Evolutionary conservation across 2,113 vertebrate species (phyloP), one percentile per base, ranked within the genome.

Genomic region (Sakesphorus luctuosus): DNA sequence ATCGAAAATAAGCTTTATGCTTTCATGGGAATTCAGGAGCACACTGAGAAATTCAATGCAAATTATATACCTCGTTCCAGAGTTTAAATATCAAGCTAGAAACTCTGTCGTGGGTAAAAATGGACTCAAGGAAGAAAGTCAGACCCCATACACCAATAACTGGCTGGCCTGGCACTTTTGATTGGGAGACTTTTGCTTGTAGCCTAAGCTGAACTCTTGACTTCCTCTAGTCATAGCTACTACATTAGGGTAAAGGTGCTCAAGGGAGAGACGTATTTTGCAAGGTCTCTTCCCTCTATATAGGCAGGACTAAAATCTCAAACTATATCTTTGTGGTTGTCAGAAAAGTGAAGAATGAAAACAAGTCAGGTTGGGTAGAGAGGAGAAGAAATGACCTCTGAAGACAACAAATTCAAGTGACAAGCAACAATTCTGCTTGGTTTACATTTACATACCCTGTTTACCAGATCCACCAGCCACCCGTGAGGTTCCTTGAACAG

Each of bases 381-480:
- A 21, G 21, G 11, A 74, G 17, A 78, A 87, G 31, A 80, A 80
- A 69, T 68, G 31, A 25, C 23, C 52, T 66, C 62, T 33, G 29
- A 69, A 83, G 46, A 40, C 18, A 80, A 44, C 7, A 6, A 71
- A 93, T 77, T 90, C 38, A 87, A 79, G 47, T 15, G 33, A 90
- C 23, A 87, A 90, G 28, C 29, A 72, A 52, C 18, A 85, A n/a
- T 74, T 94, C 18, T 86, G 50, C 31, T 83, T 36, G 18, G 38
- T 74, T 90, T 74, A 73, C 7, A 29, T 84, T 81, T 84, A 75
- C 98, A 97, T 98, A 99, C 99, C 98, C 99, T 98, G 97, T 99
- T 99, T 79, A 99, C 99, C 87, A 99, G 97, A 97, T 99, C 99
- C 91, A 99, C 99, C 92, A 99, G 98, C 99, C 99, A 99, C 38